Evolutionary conservation across 2,888 invertebrate species (phyloP).

Genomic region (Macrostomum cliftonense): DNA sequence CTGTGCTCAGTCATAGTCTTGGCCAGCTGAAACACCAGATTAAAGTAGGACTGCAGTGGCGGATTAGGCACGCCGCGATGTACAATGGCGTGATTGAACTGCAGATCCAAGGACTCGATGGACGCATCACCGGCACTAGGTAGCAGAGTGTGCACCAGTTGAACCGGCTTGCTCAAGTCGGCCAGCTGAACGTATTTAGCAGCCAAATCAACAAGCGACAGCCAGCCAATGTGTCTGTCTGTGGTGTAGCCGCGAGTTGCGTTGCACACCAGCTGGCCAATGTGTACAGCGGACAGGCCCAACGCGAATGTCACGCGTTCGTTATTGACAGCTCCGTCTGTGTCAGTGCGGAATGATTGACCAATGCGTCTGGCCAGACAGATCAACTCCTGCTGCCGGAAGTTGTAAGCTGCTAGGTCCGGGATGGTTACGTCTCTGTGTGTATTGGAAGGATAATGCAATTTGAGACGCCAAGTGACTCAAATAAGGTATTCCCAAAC

Average conservation of each 20-base stretch:
- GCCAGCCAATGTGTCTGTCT: too few species aligned
- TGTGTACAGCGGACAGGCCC: conserved; percentile 27
- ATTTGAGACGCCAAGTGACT: too few species aligned
- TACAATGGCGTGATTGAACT: too few species aligned
- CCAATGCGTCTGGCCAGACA: conserved; percentile 23
- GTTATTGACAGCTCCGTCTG: conserved; percentile 24
- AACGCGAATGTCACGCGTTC: conserved; percentile 24
- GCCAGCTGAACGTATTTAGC: too few species aligned
- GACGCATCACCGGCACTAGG: too few species aligned
- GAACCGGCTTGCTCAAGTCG: too few species aligned
- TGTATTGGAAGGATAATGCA: too few species aligned
- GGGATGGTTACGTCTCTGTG: conserved; percentile 18
- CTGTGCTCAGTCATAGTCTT: conserved; percentile 27
- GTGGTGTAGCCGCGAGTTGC: too few species aligned
- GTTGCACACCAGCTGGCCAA: conserved; percentile 19
- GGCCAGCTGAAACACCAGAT: conserved; percentile 25
- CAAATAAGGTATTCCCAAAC: too few species aligned
- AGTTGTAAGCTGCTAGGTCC: conserved; percentile 15
- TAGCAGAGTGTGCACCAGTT: too few species aligned
- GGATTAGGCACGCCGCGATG: conserved; percentile 18
- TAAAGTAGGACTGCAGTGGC: conserved; percentile 24
- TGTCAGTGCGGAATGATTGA: conserved; percentile 21
- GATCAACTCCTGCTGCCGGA: conserved; percentile 18
- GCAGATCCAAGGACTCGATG: too few species aligned
- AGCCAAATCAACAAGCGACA: too few species aligned